phyloP scores from a whole-genome alignment of 2,888 invertebrate genomes.

The Kryphioiulus occultus region DNA sequence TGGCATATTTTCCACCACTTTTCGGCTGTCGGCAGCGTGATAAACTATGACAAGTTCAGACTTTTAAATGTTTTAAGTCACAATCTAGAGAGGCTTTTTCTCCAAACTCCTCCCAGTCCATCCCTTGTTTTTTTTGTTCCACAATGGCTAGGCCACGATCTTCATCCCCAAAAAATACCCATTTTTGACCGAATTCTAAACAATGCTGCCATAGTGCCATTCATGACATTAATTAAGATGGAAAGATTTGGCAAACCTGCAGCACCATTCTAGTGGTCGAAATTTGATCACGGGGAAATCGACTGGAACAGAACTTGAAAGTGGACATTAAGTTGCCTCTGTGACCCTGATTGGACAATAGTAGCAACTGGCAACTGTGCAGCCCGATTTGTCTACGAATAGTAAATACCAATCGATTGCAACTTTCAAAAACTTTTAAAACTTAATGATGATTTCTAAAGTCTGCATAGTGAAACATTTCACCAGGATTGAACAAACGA shows the following conservation, averaged over 20 bases:
- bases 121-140: neutral
- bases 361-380: neutral
- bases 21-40: conserved; percentile 42
- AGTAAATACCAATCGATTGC: neutral
- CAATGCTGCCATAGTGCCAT: neutral
- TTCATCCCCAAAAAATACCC: neutral
- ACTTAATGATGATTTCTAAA: no score
- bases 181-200: conserved; percentile 7
- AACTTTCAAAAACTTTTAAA: no score
- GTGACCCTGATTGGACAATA: neutral
- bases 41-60: conserved; percentile 36
- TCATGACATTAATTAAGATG: conserved; percentile 6
- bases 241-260: neutral
- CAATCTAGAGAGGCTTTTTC: conserved; percentile 11
- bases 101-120: neutral
- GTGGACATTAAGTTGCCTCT: neutral
- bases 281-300: neutral
- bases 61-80: conserved; percentile 13
- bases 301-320: neutral
- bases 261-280: conserved; percentile 10
- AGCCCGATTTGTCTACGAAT: neutral
- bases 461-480: no score
- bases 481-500: no score
- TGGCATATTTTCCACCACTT: conserved; percentile 41
- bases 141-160: neutral